Percentiles rank a stretch among this genome's conserved stretches.
Conservation (phyloP, 2,113 vertebrate genomes). For the Mesitornis unicolor region DNA sequence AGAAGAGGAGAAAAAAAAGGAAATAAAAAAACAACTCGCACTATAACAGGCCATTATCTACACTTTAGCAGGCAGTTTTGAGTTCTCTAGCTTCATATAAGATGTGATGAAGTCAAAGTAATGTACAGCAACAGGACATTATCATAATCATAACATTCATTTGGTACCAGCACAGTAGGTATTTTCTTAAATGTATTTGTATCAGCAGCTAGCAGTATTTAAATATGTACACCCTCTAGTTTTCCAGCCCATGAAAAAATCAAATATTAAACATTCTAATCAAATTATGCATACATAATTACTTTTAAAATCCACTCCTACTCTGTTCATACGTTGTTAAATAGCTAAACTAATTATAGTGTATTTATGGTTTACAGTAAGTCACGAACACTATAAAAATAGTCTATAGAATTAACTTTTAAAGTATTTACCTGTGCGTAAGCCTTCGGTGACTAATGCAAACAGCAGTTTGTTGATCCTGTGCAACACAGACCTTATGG, state of each 20-base stretch:
- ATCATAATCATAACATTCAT: not conserved
- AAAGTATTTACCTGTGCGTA: conserved; percentile 79
- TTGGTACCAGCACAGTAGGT: not conserved
- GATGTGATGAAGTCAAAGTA: not conserved
- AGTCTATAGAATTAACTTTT: not conserved
- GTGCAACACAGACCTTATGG: conserved; percentile 91
- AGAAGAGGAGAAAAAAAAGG: not conserved
- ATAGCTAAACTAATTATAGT: not conserved
- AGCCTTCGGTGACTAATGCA: conserved; percentile 91
- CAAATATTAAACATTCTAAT: not conserved
- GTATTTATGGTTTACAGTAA: not conserved
- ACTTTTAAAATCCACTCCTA: not conserved
- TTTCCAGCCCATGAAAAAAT: not conserved
- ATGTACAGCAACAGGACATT: not conserved
- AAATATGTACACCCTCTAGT: not conserved
- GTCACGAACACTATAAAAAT: not conserved
- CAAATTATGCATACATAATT: not conserved
- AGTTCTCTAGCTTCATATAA: not conserved
- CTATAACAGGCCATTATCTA: not conserved
- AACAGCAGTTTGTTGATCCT: conserved; percentile 86
- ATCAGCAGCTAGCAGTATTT: not conserved
- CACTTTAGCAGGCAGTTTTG: not conserved
- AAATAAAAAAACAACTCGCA: not conserved
- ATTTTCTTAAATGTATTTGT: not conserved
- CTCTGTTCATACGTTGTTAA: not conserved